phyloP scores from a whole-genome alignment of 2,888 invertebrate species.

The Idaea biselata region DNA sequence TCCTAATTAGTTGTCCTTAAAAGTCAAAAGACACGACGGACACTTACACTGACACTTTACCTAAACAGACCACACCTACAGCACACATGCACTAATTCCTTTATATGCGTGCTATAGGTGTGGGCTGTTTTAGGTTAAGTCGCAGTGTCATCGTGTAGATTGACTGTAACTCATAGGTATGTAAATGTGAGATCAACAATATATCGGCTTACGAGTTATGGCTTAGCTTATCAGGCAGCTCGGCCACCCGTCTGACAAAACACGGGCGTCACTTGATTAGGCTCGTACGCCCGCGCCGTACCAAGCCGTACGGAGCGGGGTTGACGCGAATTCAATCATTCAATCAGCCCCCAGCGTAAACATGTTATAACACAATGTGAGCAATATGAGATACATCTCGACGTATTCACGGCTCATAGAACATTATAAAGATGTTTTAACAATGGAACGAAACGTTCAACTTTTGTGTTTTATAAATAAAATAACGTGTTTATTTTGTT shows the following conservation, averaged over 20 bases:
- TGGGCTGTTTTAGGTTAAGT: too few species aligned
- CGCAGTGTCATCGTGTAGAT: too few species aligned
- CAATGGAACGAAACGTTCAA: neutral
- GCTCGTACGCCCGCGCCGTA: conserved; percentile 9
- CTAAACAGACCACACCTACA: too few species aligned
- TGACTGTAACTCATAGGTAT: neutral
- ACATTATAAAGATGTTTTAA: neutral
- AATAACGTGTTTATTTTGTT: neutral
- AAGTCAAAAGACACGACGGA: too few species aligned
- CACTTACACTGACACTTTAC: too few species aligned
- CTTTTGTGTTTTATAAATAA: neutral
- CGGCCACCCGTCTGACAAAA: conserved; percentile 57
- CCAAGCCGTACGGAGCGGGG: conserved; percentile 22
- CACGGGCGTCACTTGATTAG: conserved; percentile 58
- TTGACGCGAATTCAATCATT: conserved; percentile 48
- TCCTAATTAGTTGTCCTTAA: too few species aligned
- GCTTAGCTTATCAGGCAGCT: conserved; percentile 39
- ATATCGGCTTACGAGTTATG: conserved; percentile 30
- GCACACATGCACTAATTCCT: too few species aligned
- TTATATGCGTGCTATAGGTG: too few species aligned
- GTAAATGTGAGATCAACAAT: conserved; percentile 3
- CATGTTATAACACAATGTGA: conserved; percentile 3
- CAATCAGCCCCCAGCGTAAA: conserved; percentile 31
- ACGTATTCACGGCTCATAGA: conserved; percentile 1
- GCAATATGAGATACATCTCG: neutral